A percentile compares a stretch with the other conserved stretches of the same genome.
Evolutionary conservation across 2,113 vertebrate species (phyloP).

Genomic region (Charina bottae): DNA sequence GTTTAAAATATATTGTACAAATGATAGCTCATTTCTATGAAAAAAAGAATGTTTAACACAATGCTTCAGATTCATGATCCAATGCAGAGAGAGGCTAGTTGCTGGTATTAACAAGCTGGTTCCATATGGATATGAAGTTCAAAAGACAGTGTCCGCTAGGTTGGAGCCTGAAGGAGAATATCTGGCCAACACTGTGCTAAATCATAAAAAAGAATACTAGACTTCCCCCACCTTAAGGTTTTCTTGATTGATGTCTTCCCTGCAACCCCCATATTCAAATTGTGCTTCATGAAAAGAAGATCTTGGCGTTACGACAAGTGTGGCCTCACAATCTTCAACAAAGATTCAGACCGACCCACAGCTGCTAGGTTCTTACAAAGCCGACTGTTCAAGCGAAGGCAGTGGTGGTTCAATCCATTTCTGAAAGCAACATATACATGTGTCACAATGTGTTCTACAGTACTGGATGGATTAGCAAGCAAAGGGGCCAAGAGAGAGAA

Average conservation of each 20-base stretch:
- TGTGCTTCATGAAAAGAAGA: constrained; percentile 52
- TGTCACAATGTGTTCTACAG: constrained; percentile 35
- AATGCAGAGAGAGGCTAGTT: constrained; percentile 62
- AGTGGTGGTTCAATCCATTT: constrained; percentile 72
- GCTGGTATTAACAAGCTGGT: constrained; percentile 67
- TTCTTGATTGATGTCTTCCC: not conserved
- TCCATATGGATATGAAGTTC: constrained; percentile 71
- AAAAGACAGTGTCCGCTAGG: constrained; percentile 66
- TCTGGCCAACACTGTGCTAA: constrained; percentile 14
- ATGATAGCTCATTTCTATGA: constrained; percentile 69
- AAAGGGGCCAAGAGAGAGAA: not conserved
- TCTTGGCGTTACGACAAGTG: constrained; percentile 45
- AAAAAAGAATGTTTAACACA: constrained; percentile 66
- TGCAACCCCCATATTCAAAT: not conserved
- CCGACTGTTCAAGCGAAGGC: constrained; percentile 55
- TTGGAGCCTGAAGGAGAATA: constrained; percentile 44
- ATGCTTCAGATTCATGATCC: constrained; percentile 62
- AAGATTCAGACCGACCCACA: constrained; percentile 42
- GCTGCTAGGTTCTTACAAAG: constrained; percentile 57
- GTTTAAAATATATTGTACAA: constrained; percentile 54
- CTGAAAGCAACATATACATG: constrained; percentile 67
- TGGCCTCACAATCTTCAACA: constrained; percentile 51
- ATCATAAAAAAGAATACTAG: constrained; percentile 20
- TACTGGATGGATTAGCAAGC: not conserved
- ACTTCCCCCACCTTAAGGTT: constrained; percentile 33